phyloP scores from a whole-genome alignment of 2,888 invertebrate genomes.

The Ommatoiulus sabulosus region DNA sequence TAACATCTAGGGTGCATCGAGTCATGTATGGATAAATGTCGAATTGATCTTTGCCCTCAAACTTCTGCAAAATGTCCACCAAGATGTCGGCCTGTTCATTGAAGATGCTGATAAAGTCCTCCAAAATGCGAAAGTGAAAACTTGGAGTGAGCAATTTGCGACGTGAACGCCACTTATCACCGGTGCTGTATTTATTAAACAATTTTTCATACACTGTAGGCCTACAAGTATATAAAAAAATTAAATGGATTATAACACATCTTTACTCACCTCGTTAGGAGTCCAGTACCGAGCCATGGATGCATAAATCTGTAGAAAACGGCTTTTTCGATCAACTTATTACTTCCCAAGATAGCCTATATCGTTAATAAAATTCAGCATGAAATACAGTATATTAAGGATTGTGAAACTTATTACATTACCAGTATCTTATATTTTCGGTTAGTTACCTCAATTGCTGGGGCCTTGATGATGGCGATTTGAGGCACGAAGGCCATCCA shows the following conservation, averaged over 20 bases:
- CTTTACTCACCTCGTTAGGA: slow-evolving; percentile 59
- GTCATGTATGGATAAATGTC: slow-evolving; percentile 70
- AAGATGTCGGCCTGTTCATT: slow-evolving; percentile 69
- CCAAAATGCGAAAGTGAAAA: slow-evolving; percentile 71
- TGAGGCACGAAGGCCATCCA: slow-evolving; percentile 39
- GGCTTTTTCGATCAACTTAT: slow-evolving; percentile 53
- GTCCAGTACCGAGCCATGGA: slow-evolving; percentile 58
- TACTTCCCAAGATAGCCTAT: slow-evolving; percentile 45
- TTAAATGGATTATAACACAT: too few relatives aligned
- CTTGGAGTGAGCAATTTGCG: slow-evolving; percentile 70
- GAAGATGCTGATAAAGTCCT: slow-evolving; percentile 70
- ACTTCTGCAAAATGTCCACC: slow-evolving; percentile 64
- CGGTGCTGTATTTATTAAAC: too few relatives aligned
- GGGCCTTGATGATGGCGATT: not conserved
- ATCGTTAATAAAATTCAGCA: not conserved
- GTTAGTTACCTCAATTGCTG: slow-evolving; percentile 26
- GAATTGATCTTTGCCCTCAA: slow-evolving; percentile 62
- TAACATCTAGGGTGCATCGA: slow-evolving; percentile 71
- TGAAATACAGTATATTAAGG: not conserved
- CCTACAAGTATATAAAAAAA: too few relatives aligned
- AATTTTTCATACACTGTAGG: too few relatives aligned
- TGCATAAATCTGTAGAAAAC: slow-evolving; percentile 55
- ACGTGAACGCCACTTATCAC: slow-evolving; percentile 69
- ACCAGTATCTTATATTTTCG: too few relatives aligned
- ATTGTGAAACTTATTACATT: not conserved